Conservation (phyloP, 2,113 vertebrate species). For the Mastomys coucha region DNA sequence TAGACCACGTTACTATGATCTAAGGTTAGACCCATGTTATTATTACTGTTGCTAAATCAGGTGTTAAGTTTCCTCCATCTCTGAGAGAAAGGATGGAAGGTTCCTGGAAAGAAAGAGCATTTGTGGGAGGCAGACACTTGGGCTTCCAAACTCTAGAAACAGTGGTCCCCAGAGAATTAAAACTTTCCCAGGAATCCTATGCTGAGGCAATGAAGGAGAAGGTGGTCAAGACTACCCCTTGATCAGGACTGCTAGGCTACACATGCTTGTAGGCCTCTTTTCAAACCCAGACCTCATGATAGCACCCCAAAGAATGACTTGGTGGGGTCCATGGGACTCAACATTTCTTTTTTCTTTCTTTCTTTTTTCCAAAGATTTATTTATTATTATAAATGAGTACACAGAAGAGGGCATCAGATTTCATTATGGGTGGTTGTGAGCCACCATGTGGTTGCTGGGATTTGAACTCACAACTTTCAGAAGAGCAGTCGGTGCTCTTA, state of each 20-base stretch:
- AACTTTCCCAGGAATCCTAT: neutral
- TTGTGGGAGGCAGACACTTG: neutral
- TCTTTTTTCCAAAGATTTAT: too few species aligned
- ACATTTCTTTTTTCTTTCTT: too few species aligned
- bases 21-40: neutral
- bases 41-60: neutral
- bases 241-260: neutral
- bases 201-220: neutral
- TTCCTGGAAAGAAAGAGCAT: neutral
- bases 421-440: too few species aligned
- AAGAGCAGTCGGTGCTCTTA: too few species aligned
- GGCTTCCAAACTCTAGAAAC: neutral
- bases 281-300: neutral
- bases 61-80: neutral
- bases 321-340: neutral
- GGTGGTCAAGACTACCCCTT: too few species aligned
- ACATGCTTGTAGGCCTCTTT: neutral
- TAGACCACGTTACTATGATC: neutral
- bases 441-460: too few species aligned
- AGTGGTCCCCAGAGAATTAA: neutral
- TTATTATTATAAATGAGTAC: too few species aligned
- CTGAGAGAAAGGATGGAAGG: neutral
- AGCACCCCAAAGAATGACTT: neutral
- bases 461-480: too few species aligned
- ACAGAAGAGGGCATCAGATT: too few species aligned